These are phyloP conservation scores for Macrosoma leucophasiata DNA, from an alignment of 2,888 invertebrate species.

Conservation along the genomic window DNA sequence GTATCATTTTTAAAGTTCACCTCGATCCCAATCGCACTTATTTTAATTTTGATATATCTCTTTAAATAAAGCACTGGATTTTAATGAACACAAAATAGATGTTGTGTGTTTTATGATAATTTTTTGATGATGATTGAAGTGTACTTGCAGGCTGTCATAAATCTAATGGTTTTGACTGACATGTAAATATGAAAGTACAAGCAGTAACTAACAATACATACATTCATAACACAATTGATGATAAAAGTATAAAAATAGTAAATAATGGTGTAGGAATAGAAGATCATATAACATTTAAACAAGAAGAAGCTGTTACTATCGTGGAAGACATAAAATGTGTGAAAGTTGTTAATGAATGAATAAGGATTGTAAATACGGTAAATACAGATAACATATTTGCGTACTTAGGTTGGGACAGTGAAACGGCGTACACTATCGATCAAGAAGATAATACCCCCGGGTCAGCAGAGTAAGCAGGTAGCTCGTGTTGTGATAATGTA, in stretches of 20 bases:
- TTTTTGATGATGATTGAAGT: too few relatives aligned
- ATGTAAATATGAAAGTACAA: slow-evolving; percentile 22
- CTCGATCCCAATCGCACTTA: too few relatives aligned
- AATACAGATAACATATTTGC: too few relatives aligned
- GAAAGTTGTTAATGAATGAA: slow-evolving; percentile 13
- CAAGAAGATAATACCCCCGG: slow-evolving; percentile 70
- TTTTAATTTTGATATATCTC: too few relatives aligned
- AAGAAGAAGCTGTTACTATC: slow-evolving; percentile 1
- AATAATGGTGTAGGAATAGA: not conserved
- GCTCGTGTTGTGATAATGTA: slow-evolving; percentile 33
- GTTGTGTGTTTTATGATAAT: too few relatives aligned
- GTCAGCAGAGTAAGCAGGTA: slow-evolving; percentile 61
- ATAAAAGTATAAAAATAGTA: not conserved
- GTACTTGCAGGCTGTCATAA: not conserved
- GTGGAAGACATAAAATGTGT: slow-evolving; percentile 2
- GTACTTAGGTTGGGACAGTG: slow-evolving; percentile 61
- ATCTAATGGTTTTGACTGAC: slow-evolving; percentile 8
- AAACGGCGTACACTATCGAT: slow-evolving; percentile 69
- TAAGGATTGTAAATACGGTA: too few relatives aligned
- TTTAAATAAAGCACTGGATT: too few relatives aligned
- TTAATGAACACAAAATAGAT: too few relatives aligned
- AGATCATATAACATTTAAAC: not conserved
- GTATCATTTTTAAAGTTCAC: too few relatives aligned
- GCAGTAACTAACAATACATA: slow-evolving; percentile 11
- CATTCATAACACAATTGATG: not conserved